Evolutionary conservation across 2,888 invertebrate species (phyloP).

Genomic region (Cryptus viduatorius): DNA sequence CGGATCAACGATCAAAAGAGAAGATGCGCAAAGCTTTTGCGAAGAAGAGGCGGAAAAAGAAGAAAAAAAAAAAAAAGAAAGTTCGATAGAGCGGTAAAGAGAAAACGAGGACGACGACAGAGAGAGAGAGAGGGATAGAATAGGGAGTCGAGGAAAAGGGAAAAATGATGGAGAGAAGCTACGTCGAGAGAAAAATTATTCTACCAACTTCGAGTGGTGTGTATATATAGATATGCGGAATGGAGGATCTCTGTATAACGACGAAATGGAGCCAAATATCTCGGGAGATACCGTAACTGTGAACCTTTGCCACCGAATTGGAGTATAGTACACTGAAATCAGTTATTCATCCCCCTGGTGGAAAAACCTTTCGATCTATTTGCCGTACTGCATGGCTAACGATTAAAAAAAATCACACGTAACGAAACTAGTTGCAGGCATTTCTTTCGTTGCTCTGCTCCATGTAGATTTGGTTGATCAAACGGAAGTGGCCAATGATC

Average conservation of each 20-base stretch:
- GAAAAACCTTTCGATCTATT: not conserved
- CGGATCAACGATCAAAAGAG: conserved; percentile 77
- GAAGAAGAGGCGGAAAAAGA: conserved; percentile 57
- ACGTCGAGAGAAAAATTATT: conserved; percentile 53
- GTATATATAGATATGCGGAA: not conserved
- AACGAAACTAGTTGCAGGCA: not conserved
- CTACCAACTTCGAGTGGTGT: conserved; percentile 13
- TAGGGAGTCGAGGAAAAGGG: conserved; percentile 25
- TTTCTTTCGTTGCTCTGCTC: too few species aligned
- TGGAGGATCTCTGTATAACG: not conserved
- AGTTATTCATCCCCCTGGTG: not conserved
- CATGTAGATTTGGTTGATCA: too few species aligned
- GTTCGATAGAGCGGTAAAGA: conserved; percentile 46
- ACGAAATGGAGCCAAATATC: conserved; percentile 34
- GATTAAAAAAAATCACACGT: not conserved
- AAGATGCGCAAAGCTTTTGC: conserved; percentile 65
- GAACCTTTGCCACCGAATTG: conserved; percentile 25
- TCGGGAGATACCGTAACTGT: conserved; percentile 21
- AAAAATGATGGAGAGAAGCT: conserved; percentile 37
- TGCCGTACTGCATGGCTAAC: not conserved
- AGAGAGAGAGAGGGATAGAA: not conserved
- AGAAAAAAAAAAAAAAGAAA: conserved; percentile 64
- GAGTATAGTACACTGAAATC: not conserved
- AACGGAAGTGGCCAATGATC: too few species aligned
- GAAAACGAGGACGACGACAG: conserved; percentile 23